Base-by-base conservation (phyloP, 2,797 vertebrate species). In the Ctenochaetus hawaiiensis region DNA sequence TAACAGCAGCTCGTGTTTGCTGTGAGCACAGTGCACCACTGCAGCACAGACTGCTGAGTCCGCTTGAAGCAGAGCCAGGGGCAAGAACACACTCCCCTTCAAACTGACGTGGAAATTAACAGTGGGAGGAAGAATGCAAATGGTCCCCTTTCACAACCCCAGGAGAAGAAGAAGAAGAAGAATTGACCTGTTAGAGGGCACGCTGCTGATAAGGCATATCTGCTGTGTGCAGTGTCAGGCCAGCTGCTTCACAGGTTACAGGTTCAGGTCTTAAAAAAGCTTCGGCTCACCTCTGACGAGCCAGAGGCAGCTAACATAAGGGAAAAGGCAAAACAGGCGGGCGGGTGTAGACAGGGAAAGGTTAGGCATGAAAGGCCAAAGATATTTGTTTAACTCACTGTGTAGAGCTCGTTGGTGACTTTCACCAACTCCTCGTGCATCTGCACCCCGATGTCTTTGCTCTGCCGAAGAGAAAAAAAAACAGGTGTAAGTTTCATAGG, bases 341-440 rank as follows among this genome's bases (percentile, higher is more conserved):
- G 51, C 8, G 45, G 14, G 11, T 48, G 52, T 8, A 51, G 26
- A 64, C 17, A 75, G 34, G 68, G 44, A 71, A 51, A 77, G 30
- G 37, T 22, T 13, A 63, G 16, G 20, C n/a, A 57, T 1, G 23
- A 51, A 52, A 16, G 22, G 13, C 34, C 17, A 51, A 14, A 34
- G 26, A 54, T 22, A 47, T 67, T 18, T 44, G 26, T 70, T 63
- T 7, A 37, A 96, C 97, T 97, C 89, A 98, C 97, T 8, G 97
- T 98, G 93, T 99, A 99, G 41, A 99, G 96, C 89, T 99, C 97
- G 0, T 97, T 98, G 78, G 97, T 99, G 91, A 99, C 97, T 67
- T 99, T 99, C 90, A 97, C 93, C 5, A 99, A 94, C 70, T 99
- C 97, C 61, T 99, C 97, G 0, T 99, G 97, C 97, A 98, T 98